Conservation (phyloP, 2,888 invertebrate genomes). For the Busseola fusca region DNA sequence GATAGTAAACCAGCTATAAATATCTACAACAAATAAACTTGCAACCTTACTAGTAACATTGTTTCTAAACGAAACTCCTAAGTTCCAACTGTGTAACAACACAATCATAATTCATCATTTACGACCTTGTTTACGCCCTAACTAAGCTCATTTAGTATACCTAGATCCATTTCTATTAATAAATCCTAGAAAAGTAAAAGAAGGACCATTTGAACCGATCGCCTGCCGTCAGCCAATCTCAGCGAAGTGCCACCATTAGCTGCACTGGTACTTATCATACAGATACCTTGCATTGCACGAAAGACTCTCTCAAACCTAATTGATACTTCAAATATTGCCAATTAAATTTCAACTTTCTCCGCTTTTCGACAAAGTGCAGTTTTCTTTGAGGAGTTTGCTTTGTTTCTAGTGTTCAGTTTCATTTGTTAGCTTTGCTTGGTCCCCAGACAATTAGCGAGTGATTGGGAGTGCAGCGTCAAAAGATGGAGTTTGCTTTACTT, state of each 20-base stretch:
- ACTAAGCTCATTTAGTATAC: not conserved
- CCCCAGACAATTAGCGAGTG: slow-evolving; percentile 47
- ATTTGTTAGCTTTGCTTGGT: slow-evolving; percentile 34
- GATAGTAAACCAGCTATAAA: not conserved
- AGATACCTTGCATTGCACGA: slow-evolving; percentile 45
- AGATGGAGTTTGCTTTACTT: slow-evolving; percentile 18
- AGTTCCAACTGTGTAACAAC: not conserved
- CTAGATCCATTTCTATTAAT: not conserved
- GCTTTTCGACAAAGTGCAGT: slow-evolving; percentile 10
- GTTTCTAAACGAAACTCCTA: not conserved
- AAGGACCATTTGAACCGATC: slow-evolving; percentile 1
- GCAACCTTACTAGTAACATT: not conserved
- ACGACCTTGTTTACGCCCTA: slow-evolving; percentile 37
- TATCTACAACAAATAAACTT: slow-evolving; percentile 12
- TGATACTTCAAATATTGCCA: slow-evolving; percentile 36
- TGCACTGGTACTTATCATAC: slow-evolving; percentile 24
- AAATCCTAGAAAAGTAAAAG: not conserved
- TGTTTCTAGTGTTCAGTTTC: slow-evolving; percentile 18
- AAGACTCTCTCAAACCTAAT: slow-evolving; percentile 48
- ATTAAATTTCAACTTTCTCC: slow-evolving; percentile 22
- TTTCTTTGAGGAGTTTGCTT: slow-evolving; percentile 25
- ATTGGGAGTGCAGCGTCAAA: slow-evolving; percentile 37
- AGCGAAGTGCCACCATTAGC: slow-evolving; percentile 31
- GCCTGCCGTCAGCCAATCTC: slow-evolving; percentile 49
- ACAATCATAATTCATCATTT: slow-evolving; percentile 17